Evolutionary conservation across 64 coral and sea anemone species (phyloP).

Genomic region (Montipora cactus): DNA sequence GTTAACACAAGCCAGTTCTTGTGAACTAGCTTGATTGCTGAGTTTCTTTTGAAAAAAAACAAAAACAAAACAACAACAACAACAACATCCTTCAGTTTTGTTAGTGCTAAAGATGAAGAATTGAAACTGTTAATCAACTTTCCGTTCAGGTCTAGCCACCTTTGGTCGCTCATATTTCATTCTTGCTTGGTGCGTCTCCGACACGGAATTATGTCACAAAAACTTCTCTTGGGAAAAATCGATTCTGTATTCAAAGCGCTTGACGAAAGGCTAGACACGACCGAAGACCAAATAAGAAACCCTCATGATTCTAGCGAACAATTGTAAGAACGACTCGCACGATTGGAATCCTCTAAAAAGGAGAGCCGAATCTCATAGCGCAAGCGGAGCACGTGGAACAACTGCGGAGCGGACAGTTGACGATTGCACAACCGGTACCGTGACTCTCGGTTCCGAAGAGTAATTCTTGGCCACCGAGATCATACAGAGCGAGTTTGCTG

Average conservation of each 20-base stretch:
- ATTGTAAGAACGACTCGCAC: constrained; percentile 1
- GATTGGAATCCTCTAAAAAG: not conserved
- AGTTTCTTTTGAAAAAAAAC: too few species aligned
- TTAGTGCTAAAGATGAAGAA: too few species aligned
- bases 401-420: not conserved
- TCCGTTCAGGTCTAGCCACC: not conserved
- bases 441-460: not conserved
- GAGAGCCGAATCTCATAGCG: not conserved
- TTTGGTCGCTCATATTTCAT: not conserved
- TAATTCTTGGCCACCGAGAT: not conserved
- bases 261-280: not conserved
- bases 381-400: not conserved
- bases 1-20: too few species aligned
- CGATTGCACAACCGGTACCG: not conserved
- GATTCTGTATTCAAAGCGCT: not conserved
- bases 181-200: not conserved
- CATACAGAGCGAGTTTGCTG: not conserved
- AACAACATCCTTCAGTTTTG: too few species aligned
- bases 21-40: too few species aligned
- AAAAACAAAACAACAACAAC: too few species aligned
- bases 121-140: not conserved
- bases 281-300: not conserved
- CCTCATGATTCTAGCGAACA: not conserved
- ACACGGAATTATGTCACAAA: not conserved
- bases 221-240: not conserved